Evolutionary conservation across 2,113 vertebrate species (phyloP), one percentile per base, ranked within the genome.

Genomic region (Dipodomys spectabilis): DNA sequence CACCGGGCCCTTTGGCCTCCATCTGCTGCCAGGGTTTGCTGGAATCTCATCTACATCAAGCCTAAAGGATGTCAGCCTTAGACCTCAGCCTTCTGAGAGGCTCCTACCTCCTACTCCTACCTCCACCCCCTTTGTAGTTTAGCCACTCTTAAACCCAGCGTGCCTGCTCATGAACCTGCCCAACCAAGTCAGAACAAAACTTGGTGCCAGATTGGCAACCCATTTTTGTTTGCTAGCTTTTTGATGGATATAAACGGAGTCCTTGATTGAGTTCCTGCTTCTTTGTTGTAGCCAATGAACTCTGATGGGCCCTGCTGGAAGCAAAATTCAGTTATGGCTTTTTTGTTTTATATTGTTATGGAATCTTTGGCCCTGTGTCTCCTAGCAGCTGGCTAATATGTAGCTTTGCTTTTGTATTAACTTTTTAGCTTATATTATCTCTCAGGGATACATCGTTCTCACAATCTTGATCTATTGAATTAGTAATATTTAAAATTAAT

Each of bases 261-360:
- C 30, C 85, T 93, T 90, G 73, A 75, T 86, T 78, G 92, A 49
- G n/a, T 86, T 93, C 67, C 72, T 90, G n/a, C n/a, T 74, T 89
- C 57, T 85, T 88, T 94, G 5, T 74, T 13, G 69, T 44, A 62
- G 64, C 91, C 82, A 86, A 86, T 53, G 71, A 85, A 49, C 27
- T 90, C 49, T 67, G 67, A 35, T 45, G 67, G 68, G 12, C 69
- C 73, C 39, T 65, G 13, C 28, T 87, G 60, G 71, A 83, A 77
- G 39, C 73, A 95, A 90, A 87, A n/a, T 92, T 82, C 35, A 68
- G 30, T 67, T 72, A 13, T 11, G 23, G 74, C 27, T 88, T 96
- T 78, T 39, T 88, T 74, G 45, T 83, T 88, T 94, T 86, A 86
- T 11, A 32, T 22, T 88, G 67, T 28, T 39, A 28, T 62, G 67